These are phyloP conservation scores for Onychorhynchus coronatus DNA, from an alignment of 2,113 vertebrate species.

Conservation along the genomic window DNA sequence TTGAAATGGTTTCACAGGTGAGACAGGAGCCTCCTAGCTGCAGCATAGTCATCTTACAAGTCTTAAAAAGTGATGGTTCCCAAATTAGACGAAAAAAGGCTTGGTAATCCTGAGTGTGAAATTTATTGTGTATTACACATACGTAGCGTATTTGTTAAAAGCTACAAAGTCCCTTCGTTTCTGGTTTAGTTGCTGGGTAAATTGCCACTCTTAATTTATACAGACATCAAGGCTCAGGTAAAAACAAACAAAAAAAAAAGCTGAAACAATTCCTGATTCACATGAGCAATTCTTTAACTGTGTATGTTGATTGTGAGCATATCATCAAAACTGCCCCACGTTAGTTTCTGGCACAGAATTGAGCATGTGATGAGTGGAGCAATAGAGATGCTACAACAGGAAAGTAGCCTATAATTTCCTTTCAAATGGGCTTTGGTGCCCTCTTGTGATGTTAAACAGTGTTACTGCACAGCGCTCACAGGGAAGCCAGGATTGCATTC, in stretches of 20 bases:
- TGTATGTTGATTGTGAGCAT: not conserved
- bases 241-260: not conserved
- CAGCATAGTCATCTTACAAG: not conserved
- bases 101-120: not conserved
- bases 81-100: not conserved
- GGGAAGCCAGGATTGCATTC: not conserved
- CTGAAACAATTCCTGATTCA: not conserved
- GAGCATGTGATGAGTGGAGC: not conserved
- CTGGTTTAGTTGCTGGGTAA: not conserved
- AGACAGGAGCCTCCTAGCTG: not conserved
- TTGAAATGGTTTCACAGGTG: not conserved
- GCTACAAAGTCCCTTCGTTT: not conserved
- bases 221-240: not conserved
- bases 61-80: not conserved
- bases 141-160: not conserved
- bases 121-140: not conserved
- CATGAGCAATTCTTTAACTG: not conserved
- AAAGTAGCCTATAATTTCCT: not conserved
- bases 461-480: not conserved
- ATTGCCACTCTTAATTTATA: not conserved
- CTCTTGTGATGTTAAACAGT: not conserved
- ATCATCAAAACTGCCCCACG: not conserved
- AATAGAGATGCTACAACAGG: not conserved
- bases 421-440: constrained; percentile 25
- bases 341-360: not conserved